Evolutionary conservation across 1,140 invertebrate genomes (phyloP), one percentile per base, ranked within the genome.

Genomic region (Diploscapter pachys): DNA sequence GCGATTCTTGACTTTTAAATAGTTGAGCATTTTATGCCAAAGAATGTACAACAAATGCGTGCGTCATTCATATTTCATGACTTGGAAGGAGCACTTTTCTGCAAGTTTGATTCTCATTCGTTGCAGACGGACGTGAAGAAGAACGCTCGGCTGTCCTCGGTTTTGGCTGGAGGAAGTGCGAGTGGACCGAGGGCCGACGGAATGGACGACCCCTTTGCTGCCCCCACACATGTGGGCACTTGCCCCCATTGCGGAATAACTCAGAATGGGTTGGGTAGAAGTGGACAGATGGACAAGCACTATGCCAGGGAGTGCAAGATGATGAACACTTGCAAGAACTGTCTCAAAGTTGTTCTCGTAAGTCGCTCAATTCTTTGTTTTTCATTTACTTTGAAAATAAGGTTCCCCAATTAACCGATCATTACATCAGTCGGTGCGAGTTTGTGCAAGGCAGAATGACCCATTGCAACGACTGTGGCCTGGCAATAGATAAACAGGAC

Each of bases 351-450:
- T 5, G 62, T 59, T 4, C 59, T 70, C 56, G 68, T 70, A 49
- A 61, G 55, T 63, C 51, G 3, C 5, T 9, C 48, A 4, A 49
- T 9, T 4, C 2, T 9, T n/a, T 2, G 5, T 51, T 4, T 31
- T 59, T 4, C 4, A 49, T 50, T 59, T 50, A 55, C 59, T 61
- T 8, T 4, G 3, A 3, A 9, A 13, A 70, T 70, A 49, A 70
- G 68, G 68, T 70, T 3, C 63, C 68, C 56, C 68, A 70, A 50
- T 53, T 70, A 59, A 70, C 68, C 5, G 68, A 70, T 70, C 68
- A 70, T 50, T 9, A 61, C 11, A 70, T 70, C 3, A 61, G 62
- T 70, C 68, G 68, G 52, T 70, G 68, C 31, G 68, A 70, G 54
- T 70, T 70, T 51, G 50, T 70, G 5, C 68, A 70, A 70, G 68